Conservation (phyloP, 2,113 vertebrate genomes). For the Cisticola juncidis region DNA sequence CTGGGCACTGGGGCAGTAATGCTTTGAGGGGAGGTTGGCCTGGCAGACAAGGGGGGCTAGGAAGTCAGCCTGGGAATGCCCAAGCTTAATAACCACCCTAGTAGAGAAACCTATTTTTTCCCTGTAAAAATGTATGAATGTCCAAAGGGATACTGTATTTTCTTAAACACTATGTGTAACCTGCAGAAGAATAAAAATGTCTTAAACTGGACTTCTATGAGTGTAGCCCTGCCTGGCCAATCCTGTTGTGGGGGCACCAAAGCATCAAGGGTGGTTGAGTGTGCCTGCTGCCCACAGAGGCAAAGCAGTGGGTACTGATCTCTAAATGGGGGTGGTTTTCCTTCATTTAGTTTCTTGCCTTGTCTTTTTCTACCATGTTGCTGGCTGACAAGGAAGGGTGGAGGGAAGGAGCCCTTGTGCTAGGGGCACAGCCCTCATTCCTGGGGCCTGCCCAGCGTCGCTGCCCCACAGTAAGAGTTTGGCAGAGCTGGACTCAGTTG, state of each 20-base stretch:
- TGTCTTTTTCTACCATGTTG: not conserved
- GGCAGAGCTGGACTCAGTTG: not conserved
- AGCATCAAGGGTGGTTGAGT: not conserved
- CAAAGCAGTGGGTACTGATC: not conserved
- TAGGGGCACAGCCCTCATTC: not conserved
- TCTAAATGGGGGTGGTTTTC: not conserved
- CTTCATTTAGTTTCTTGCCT: not conserved
- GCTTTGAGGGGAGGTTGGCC: not conserved
- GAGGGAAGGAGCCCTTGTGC: not conserved
- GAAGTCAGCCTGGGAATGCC: not conserved
- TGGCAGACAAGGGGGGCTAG: not conserved
- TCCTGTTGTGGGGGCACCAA: rapidly evolving
- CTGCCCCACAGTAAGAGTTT: not conserved
- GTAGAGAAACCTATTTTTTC: constrained; percentile 64
- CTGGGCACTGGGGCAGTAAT: not conserved
- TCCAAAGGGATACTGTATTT: constrained; percentile 76
- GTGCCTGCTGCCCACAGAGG: not conserved
- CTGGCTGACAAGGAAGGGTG: not conserved
- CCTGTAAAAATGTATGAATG: constrained; percentile 71
- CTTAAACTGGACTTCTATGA: constrained; percentile 15
- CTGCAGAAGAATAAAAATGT: constrained; percentile 54
- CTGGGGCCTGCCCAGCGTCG: rapidly evolving
- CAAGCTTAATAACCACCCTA: not conserved
- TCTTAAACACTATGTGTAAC: constrained; percentile 71
- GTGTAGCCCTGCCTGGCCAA: not conserved